Evolutionary conservation across 64 coral and sea anemone species (phyloP), one percentile per base, ranked within the genome.

Genomic region (Montipora foliosa): DNA sequence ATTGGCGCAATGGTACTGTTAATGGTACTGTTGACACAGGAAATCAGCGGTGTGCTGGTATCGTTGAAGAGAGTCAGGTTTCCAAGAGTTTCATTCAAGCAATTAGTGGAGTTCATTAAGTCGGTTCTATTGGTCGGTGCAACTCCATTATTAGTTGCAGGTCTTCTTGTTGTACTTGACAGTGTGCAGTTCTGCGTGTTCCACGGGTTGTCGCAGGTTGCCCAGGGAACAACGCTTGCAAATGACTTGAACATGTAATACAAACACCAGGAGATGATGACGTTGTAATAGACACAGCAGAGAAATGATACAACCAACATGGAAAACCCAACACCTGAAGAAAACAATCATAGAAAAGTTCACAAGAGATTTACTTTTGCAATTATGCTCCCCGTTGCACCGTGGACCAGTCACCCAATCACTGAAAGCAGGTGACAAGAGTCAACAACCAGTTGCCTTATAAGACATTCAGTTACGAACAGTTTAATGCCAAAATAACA

Each of bases 241-340:
- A 99, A 94, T 11, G 98, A 99, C 71, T 96, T 89, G 87, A 93
- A 96, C 20, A 99, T 84, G 49, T 99, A 99, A 73, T 99, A 99
- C 73, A 99, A 80, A 85, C 98, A 99, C 98, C 98, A 99, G 0
- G 89, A 84, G 55, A 99, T 99, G 74, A 99, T 99, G 16, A 99
- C 98, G 61, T 99, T 99, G 89, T 99, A 99, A 25, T 99, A 99
- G 14, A 99, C 92, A 62, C 95, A 96, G 51, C 98, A 99, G 5
- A 99, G 60, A 19, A 99, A 99, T 4, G 98, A 99, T 10, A 99
- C 93, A 5, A 96, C 95, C 95, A 99, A 67, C 98, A 99, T 99
- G 24, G 98, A 93, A 79, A 96, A 99, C 6, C 98, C 98, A 17
- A 99, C 95, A 78, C 98, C 98, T 99, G 55, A 46, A 68, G 84